These are phyloP conservation scores for Drosophila pseudotalamancana DNA, from an alignment of 2,888 invertebrate species.

Conservation along the genomic window DNA sequence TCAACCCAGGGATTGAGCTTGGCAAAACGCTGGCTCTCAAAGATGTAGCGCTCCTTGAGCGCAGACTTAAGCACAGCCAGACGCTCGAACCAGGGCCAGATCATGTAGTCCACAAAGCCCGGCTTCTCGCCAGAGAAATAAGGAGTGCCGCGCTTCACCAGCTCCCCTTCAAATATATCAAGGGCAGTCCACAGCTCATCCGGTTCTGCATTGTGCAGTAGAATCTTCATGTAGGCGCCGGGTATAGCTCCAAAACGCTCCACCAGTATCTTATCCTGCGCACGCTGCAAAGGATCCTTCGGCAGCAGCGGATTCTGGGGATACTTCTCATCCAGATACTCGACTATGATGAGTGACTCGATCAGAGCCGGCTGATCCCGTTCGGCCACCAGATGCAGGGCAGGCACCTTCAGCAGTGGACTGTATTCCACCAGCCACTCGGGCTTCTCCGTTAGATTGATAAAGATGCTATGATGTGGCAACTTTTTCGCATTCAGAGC, in stretches of 20 bases:
- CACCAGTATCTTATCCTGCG: slow-evolving; percentile 82
- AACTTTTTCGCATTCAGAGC: slow-evolving; percentile 92
- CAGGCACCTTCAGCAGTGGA: slow-evolving; percentile 89
- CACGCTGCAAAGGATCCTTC: slow-evolving; percentile 83
- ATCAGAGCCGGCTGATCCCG: slow-evolving; percentile 86
- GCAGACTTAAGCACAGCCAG: slow-evolving; percentile 86
- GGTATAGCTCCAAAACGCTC: slow-evolving; percentile 80
- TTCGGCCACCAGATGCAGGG: slow-evolving; percentile 88
- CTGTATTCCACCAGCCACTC: slow-evolving; percentile 91
- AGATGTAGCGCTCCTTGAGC: slow-evolving; percentile 85
- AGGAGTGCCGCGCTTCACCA: slow-evolving; percentile 87
- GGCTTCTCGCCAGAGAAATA: slow-evolving; percentile 89
- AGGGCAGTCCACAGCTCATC: slow-evolving; percentile 84
- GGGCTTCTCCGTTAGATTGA: slow-evolving; percentile 91
- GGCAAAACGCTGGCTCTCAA: slow-evolving; percentile 50
- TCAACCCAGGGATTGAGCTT: slow-evolving; percentile 39
- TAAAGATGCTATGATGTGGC: slow-evolving; percentile 90
- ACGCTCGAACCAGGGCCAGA: slow-evolving; percentile 93
- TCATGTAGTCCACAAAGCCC: slow-evolving; percentile 92
- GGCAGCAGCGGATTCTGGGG: slow-evolving; percentile 88
- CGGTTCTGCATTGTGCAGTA: slow-evolving; percentile 31
- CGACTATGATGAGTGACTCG: slow-evolving; percentile 91
- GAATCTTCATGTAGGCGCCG: slow-evolving; percentile 70
- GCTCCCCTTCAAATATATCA: slow-evolving; percentile 88
- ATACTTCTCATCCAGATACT: slow-evolving; percentile 93